phyloP scores from a whole-genome alignment of 2,797 vertebrate species.

The Huso huso region DNA sequence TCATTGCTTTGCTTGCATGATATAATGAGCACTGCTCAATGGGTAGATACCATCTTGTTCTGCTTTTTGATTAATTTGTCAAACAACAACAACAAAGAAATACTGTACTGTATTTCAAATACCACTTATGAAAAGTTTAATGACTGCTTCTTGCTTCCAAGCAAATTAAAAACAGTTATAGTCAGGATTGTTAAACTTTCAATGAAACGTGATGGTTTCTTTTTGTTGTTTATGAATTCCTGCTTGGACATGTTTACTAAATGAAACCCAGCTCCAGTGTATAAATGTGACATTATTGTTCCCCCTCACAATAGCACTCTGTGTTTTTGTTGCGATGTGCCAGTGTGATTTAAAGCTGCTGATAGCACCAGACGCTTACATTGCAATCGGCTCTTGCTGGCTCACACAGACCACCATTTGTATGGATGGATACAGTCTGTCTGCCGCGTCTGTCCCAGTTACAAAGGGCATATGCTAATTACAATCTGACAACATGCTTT shows the following conservation, averaged over 20 bases:
- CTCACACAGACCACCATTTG: constrained; percentile 69
- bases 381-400: constrained; percentile 61
- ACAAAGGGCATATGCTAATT: constrained; percentile 61
- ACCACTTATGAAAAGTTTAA: too few species aligned
- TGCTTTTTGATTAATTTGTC: too few species aligned
- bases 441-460: constrained; percentile 60
- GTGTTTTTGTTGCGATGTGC: constrained; percentile 67
- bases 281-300: constrained; percentile 55
- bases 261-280: constrained; percentile 44
- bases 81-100: too few species aligned
- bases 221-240: constrained; percentile 12
- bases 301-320: constrained; percentile 58
- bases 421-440: constrained; percentile 69
- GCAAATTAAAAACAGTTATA: too few species aligned
- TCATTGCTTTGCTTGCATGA: too few species aligned
- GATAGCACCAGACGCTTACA: constrained; percentile 76
- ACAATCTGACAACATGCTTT: constrained; percentile 51
- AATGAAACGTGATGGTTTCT: not conserved
- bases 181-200: too few species aligned
- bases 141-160: too few species aligned
- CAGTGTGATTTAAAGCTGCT: constrained; percentile 84
- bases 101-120: too few species aligned
- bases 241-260: constrained; percentile 46
- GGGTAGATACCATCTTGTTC: too few species aligned
- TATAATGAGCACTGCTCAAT: too few species aligned